phyloP scores from a whole-genome alignment of 2,797 vertebrate genomes.

The Dendrocincla fuliginosa region DNA sequence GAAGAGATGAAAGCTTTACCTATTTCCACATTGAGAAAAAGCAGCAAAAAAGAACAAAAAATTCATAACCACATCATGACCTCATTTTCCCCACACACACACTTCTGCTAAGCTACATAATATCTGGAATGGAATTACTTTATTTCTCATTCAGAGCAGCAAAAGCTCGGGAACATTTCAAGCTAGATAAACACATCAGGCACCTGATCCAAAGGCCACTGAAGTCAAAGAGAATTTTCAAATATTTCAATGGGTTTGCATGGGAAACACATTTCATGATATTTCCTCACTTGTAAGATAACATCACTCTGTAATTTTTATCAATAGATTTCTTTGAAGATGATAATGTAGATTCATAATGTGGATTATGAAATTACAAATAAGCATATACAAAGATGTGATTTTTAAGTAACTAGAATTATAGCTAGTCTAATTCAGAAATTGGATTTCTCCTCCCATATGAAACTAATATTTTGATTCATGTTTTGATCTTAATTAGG shows the following conservation, averaged over 20 bases:
- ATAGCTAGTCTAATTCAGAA: not conserved
- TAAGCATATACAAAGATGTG: not conserved
- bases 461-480: not conserved
- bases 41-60: not conserved
- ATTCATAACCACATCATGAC: not conserved
- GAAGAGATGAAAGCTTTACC: not conserved
- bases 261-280: not conserved
- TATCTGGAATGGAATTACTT: slow-evolving; percentile 36
- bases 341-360: not conserved
- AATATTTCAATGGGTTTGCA: not conserved
- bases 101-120: not conserved
- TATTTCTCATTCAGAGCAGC: slow-evolving; percentile 21
- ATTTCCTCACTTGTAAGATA: not conserved
- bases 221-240: slow-evolving; percentile 13
- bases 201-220: not conserved
- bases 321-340: not conserved
- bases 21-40: not conserved
- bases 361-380: not conserved
- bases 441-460: not conserved
- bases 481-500: not conserved
- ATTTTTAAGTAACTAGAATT: not conserved
- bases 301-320: not conserved
- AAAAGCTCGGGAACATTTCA: slow-evolving; percentile 14
- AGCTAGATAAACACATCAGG: not conserved
- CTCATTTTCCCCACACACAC: not conserved